Evolutionary conservation across 2,888 invertebrate genomes (phyloP), one percentile per base, ranked within the genome.

Genomic region (Eupithecia tripunctaria): DNA sequence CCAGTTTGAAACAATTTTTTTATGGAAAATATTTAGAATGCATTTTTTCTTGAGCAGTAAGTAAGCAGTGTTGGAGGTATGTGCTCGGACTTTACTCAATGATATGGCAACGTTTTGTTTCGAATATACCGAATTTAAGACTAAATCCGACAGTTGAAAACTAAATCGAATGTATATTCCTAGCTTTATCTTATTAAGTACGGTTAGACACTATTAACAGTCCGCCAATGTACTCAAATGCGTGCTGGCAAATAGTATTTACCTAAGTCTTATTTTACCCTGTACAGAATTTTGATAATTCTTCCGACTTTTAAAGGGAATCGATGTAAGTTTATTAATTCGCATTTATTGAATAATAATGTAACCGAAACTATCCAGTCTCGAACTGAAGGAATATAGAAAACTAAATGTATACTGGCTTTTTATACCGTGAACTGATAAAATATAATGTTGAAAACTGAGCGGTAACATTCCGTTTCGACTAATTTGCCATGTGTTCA

Each of bases 341-440:
- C 64, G 68, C 72, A 72, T 68, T 65, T 68, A 72, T 68, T 72
- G 64, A 66, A 65, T 65, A 56, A 56, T 25, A 18, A 29, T 60
- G 27, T 29, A 6, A 15, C 27, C 59, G 1, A 59, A 6, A 29
- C 7, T 7, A 60, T 18, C 60, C 60, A 60, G 60, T 60, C 60
- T 60, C 60, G 29, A 59, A 29, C 18, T 7, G 27, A 29, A 60
- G 18, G 29, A 29, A 60, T 47, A 21, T 51, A 25, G 56, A 25
- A 56, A 25, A 25, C 5, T 8, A 56, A 56, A 14, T 25, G 56
- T 56, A 25, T 56, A 56, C 56, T 25, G 56, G 56, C 56, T 56
- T 25, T 29, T 29, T 29, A 29, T 27, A 18, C 29, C 60, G 18
- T 18, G 29, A 60, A 60, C 60, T 18, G 2, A 60, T 15, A 29